Evolutionary conservation across 2,113 vertebrate species (phyloP).

Genomic region (Campylomormyrus tamandua): DNA sequence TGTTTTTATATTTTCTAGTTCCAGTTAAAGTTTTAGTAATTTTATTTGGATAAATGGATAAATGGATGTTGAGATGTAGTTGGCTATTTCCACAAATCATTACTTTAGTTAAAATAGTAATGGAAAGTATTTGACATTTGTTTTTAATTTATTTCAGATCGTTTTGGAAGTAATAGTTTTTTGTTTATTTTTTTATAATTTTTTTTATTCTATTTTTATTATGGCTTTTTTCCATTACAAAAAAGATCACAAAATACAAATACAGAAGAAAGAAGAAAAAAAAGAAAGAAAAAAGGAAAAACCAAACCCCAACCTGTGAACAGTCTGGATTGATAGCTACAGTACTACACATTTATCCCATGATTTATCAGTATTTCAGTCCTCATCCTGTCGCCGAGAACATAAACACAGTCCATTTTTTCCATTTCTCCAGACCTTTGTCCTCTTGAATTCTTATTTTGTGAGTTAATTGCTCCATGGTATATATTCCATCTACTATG

Average conservation of each 20-base stretch:
- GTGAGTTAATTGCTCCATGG: background rate
- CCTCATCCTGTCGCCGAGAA: background rate
- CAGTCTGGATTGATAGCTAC: background rate
- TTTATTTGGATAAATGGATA: background rate
- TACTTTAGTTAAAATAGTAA: background rate
- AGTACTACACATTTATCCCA: too few relatives aligned
- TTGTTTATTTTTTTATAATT: background rate
- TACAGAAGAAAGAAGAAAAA: background rate
- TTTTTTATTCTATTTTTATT: background rate
- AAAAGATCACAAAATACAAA: background rate
- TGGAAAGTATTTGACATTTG: background rate
- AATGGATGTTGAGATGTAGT: background rate
- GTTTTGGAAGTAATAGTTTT: background rate
- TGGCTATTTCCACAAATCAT: background rate
- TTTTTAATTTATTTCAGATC: background rate
- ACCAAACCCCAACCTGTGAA: background rate
- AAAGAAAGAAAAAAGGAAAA: background rate
- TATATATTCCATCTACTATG: background rate
- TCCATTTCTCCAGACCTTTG: background rate
- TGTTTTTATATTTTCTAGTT: background rate
- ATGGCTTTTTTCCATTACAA: background rate
- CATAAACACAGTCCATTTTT: background rate
- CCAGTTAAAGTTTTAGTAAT: background rate
- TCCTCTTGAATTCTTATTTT: background rate
- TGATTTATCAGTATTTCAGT: background rate